These are phyloP conservation scores for Sarcoramphus papa DNA, from an alignment of 2,797 vertebrate species.

Conservation along the genomic window DNA sequence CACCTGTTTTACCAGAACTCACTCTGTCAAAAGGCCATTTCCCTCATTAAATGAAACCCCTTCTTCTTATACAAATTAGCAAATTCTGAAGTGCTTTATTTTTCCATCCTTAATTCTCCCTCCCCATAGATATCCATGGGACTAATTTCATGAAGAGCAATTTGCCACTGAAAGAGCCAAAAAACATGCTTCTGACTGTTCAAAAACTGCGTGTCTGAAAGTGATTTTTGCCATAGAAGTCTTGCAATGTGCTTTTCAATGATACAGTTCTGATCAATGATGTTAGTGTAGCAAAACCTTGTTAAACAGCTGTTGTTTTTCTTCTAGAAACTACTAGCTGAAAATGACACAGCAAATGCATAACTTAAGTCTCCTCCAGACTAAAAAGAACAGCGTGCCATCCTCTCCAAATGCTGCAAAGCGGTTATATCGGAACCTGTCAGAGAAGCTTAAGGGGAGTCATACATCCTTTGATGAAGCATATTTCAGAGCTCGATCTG, in stretches of 20 bases:
- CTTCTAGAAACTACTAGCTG: constrained; percentile 69
- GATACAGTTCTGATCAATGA: neutral
- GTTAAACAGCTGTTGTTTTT: neutral
- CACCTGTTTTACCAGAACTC: neutral
- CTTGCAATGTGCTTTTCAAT: neutral
- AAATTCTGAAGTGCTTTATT: neutral
- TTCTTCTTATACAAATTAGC: neutral
- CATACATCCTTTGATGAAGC: constrained; percentile 92
- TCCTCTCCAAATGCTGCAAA: constrained; percentile 93
- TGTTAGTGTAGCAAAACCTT: neutral
- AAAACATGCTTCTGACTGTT: accelerated
- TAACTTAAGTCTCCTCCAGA: constrained; percentile 86
- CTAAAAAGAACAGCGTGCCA: constrained; percentile 82
- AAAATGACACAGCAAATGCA: constrained; percentile 96
- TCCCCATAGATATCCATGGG: neutral
- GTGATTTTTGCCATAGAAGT: neutral
- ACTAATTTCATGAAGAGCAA: neutral
- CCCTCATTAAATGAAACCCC: neutral
- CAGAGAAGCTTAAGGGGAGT: constrained; percentile 92
- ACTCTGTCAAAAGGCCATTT: neutral
- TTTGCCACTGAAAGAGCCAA: neutral
- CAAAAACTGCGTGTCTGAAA: neutral
- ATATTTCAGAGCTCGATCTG: constrained; percentile 85
- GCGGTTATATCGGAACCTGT: constrained; percentile 93
- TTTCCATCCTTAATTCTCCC: neutral